phyloP scores from a whole-genome alignment of 2,888 invertebrate species.

The Saturnia japonica region DNA sequence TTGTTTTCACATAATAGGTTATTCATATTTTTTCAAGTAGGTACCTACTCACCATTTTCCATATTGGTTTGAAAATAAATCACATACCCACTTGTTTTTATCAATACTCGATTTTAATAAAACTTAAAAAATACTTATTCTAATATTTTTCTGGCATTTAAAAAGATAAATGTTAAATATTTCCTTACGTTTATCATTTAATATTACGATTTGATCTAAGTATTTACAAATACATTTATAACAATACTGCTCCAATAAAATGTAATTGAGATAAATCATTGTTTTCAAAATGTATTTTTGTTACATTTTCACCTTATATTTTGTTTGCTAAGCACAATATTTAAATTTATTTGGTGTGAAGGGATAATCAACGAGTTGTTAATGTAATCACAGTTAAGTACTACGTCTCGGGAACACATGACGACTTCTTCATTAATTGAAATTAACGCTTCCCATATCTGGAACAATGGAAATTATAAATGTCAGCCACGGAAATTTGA shows the following conservation, averaged over 20 bases:
- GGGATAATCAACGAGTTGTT: too few species aligned
- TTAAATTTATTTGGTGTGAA: background rate
- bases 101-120: background rate
- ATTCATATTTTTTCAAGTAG: too few species aligned
- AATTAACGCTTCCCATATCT: slow-evolving; percentile 20
- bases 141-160: too few species aligned
- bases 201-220: background rate
- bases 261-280: background rate
- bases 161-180: background rate
- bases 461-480: background rate
- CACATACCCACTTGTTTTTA: background rate
- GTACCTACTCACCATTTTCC: too few species aligned
- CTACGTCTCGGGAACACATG: background rate
- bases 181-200: background rate
- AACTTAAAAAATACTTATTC: too few species aligned
- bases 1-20: too few species aligned
- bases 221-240: background rate
- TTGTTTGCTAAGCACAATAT: background rate
- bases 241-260: background rate
- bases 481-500: too few species aligned
- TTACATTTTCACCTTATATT: background rate
- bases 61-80: too few species aligned
- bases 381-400: slow-evolving; percentile 12
- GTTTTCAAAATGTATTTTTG: background rate
- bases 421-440: background rate